These are phyloP conservation scores for Hydroisotoma schaefferi DNA, from an alignment of 2,888 invertebrate genomes.

Conservation along the genomic window DNA sequence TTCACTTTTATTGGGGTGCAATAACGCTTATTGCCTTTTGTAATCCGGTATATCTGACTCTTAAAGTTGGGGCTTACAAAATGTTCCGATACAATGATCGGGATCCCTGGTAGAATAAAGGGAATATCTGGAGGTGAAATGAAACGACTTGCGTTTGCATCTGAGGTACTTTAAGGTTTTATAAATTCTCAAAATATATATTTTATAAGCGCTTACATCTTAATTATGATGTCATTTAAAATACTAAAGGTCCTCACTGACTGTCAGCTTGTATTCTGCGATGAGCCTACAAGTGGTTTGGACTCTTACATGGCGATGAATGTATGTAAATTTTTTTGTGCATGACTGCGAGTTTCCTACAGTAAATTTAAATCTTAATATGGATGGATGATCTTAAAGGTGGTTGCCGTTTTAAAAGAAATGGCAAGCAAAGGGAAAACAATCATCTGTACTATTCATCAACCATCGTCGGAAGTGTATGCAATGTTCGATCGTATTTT, in stretches of 20 bases:
- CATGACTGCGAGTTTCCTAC: not conserved
- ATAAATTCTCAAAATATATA: too few relatives aligned
- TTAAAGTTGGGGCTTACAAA: conserved; percentile 74
- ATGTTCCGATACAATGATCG: conserved; percentile 87
- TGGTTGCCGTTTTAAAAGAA: conserved; percentile 48
- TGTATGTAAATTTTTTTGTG: conserved; percentile 59
- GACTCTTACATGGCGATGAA: conserved; percentile 97
- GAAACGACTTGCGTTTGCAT: conserved; percentile 90
- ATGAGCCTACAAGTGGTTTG: conserved; percentile 82
- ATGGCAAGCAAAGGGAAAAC: conserved; percentile 79
- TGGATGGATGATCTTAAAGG: not conserved
- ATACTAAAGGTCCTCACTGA: conserved; percentile 83
- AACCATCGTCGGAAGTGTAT: conserved; percentile 88
- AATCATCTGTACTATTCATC: conserved; percentile 88
- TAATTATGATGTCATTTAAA: too few relatives aligned
- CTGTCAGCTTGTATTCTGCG: conserved; percentile 92
- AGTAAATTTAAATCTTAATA: not conserved
- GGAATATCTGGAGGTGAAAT: conserved; percentile 96
- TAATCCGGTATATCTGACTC: not conserved
- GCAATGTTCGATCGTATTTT: conserved; percentile 84
- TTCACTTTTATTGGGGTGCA: too few relatives aligned
- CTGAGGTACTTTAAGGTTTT: too few relatives aligned
- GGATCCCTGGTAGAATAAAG: conserved; percentile 78
- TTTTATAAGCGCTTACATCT: too few relatives aligned
- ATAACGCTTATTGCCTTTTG: not conserved